Conservation (phyloP, 2,797 vertebrate species). For the Lophotriccus pileatus region DNA sequence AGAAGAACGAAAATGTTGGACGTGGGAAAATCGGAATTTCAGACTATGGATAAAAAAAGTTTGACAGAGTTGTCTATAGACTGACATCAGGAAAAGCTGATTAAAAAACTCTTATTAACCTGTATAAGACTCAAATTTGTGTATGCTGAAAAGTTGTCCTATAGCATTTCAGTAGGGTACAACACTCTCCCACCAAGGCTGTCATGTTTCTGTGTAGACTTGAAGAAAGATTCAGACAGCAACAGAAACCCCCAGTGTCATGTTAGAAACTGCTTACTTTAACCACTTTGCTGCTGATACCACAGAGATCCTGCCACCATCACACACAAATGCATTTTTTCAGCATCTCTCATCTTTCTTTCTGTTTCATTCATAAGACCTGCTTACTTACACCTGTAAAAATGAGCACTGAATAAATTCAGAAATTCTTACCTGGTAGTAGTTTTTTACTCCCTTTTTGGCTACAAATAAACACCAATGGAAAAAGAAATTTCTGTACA, state of each 20-base stretch:
- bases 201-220: background rate
- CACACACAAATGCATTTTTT: background rate
- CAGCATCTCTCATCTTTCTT: background rate
- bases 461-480: background rate
- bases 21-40: background rate
- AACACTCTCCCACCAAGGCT: background rate
- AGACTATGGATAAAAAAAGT: background rate
- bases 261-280: background rate
- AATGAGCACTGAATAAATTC: background rate
- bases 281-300: background rate
- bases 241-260: background rate
- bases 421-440: background rate
- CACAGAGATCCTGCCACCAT: background rate
- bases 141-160: background rate
- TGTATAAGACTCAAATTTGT: background rate
- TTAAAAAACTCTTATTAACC: background rate
- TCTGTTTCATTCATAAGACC: background rate
- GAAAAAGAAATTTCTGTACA: background rate
- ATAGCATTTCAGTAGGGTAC: background rate
- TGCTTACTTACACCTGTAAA: background rate
- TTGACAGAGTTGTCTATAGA: background rate
- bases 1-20: background rate
- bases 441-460: background rate
- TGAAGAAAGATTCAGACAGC: background rate
- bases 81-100: background rate